These are phyloP conservation scores for Stegophylla sp. DNA, from an alignment of 2,888 invertebrate genomes.

Conservation along the genomic window DNA sequence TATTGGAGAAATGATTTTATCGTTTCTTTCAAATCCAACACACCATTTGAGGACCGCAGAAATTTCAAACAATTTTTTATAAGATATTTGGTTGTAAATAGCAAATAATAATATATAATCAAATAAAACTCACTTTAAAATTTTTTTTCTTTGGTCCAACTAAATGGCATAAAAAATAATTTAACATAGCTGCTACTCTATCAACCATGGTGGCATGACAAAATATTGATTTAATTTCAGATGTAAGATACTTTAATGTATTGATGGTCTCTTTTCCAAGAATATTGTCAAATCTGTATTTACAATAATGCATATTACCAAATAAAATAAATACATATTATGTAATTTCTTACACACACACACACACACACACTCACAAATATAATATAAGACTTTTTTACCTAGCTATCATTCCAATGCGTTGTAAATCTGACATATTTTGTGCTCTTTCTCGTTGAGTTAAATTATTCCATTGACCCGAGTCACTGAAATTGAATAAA, in stretches of 20 bases:
- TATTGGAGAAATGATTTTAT: too few relatives aligned
- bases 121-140: slow-evolving; percentile 73
- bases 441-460: slow-evolving; percentile 77
- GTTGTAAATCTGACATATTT: slow-evolving; percentile 75
- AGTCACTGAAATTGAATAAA: slow-evolving; percentile 67
- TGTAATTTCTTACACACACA: too few relatives aligned
- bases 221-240: slow-evolving; percentile 81
- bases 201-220: slow-evolving; percentile 91
- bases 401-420: slow-evolving; percentile 82
- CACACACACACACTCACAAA: too few relatives aligned
- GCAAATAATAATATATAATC: neutral
- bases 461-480: slow-evolving; percentile 77
- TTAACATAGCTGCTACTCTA: slow-evolving; percentile 91
- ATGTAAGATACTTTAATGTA: slow-evolving; percentile 79
- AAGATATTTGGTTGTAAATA: slow-evolving; percentile 16
- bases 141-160: slow-evolving; percentile 92
- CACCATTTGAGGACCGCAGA: too few relatives aligned
- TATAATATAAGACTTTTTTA: slow-evolving; percentile 59
- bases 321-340: slow-evolving; percentile 19
- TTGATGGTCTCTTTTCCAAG: slow-evolving; percentile 87
- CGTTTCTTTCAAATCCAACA: too few relatives aligned
- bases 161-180: slow-evolving; percentile 87
- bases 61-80: too few relatives aligned
- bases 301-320: slow-evolving; percentile 5
- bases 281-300: slow-evolving; percentile 81